Base-by-base conservation (phyloP, 2,113 vertebrate genomes). In the Gopherus flavomarginatus region DNA sequence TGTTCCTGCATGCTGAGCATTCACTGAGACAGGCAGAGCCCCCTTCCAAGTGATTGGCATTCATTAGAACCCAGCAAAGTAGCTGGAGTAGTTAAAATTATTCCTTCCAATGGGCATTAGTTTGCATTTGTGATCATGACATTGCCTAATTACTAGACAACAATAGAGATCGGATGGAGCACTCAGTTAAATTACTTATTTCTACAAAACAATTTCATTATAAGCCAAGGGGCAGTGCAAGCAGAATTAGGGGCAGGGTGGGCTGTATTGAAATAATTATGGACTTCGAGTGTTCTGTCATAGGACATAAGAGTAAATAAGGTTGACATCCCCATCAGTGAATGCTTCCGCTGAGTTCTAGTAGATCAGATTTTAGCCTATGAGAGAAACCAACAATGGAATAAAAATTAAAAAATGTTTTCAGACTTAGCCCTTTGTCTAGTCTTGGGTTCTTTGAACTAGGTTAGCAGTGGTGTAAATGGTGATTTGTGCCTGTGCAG, bases 311-410 rank as follows among this genome's bases (percentile, higher is more conserved):
- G 4, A 44, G 35, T 1, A 7, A 84, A 21, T 9, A 5, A 84
- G 47, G 24, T 0, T 1, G 49, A 54, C 35, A 69, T 53, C 3
- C 1, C 0, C 38, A 31, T 52, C 0, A 1, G 5, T 1, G 5
- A 88, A 42, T 0, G 12, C 16, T 77, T 44, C 24, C 77, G 8
- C 85, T 42, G 65, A n/a, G n/a, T n/a, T 69, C 35, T 35, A 38
- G 21, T 5, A 38, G 11, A 16, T 42, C 22, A 21, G 35, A 29
- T 42, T 44, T 35, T n/a, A 49, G 12, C 75, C 26, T 27, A 6
- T 14, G 22, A 44, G 38, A 44, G 26, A 78, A 78, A 27, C 26
- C 75, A 78, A 13, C 42, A 16, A 8, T 13, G 42, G 26, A 72
- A 38, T 38, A n/a, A 19, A 72, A 78, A 47, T 47, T 6, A 26